Conservation (phyloP, 1,140 invertebrate genomes). For the Cherax quadricarinatus region DNA sequence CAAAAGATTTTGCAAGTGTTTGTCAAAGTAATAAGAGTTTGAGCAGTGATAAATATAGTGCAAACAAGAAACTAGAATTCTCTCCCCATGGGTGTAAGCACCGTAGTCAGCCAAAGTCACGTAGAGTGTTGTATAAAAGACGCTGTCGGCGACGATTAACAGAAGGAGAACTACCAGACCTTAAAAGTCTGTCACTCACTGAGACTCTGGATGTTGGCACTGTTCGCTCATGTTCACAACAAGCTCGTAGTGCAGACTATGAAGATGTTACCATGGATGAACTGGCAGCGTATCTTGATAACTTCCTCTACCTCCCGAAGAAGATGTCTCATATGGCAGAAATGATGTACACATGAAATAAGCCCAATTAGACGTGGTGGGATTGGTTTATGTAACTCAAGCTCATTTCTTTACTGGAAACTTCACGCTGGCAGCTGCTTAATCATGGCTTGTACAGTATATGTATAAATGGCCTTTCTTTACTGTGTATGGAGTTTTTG, state of each 20-base stretch:
- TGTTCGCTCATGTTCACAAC: constrained; percentile 61
- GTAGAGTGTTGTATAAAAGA: constrained; percentile 58
- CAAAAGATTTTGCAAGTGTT: constrained; percentile 61
- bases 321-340: constrained; percentile 98
- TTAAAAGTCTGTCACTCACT: constrained; percentile 56
- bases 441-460: neutral
- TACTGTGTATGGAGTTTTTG: neutral
- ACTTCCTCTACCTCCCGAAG: constrained; percentile 94
- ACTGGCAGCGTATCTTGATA: constrained; percentile 94
- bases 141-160: constrained; percentile 48
- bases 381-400: neutral
- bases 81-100: constrained; percentile 60
- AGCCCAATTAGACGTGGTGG: neutral
- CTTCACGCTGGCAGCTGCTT: neutral
- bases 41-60: neutral
- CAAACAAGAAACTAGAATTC: constrained; percentile 57
- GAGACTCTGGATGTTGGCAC: constrained; percentile 24
- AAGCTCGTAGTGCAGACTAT: constrained; percentile 75
- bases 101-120: constrained; percentile 61
- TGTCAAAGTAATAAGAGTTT: constrained; percentile 5
- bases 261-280: constrained; percentile 90
- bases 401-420: neutral
- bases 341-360: constrained; percentile 94
- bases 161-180: constrained; percentile 62
- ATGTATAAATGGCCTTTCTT: neutral